Percentiles rank a stretch among this genome's conserved stretches.
Conservation (phyloP, 2,797 vertebrate genomes). For the Alauda arvensis region DNA sequence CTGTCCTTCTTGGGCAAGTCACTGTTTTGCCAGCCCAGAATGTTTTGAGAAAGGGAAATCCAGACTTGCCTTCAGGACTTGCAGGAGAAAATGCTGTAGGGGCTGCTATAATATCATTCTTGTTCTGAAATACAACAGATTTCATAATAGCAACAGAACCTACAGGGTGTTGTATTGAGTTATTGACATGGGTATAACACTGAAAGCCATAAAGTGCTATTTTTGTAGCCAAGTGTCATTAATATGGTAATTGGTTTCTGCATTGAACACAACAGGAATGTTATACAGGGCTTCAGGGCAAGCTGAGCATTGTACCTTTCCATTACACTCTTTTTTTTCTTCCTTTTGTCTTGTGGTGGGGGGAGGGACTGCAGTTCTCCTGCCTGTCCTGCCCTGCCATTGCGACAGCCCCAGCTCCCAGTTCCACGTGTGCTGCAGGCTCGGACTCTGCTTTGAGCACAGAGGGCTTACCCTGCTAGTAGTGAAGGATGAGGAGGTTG, state of each 20-base stretch:
- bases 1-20: neutral
- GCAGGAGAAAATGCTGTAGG: neutral
- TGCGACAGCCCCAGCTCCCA: neutral
- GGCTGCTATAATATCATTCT: neutral
- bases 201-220: conserved; percentile 31
- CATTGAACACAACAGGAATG: neutral
- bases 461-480: neutral
- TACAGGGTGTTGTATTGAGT: conserved; percentile 17
- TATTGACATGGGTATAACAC: conserved; percentile 10
- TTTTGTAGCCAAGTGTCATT: conserved; percentile 34
- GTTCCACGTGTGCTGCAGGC: neutral
- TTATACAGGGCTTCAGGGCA: neutral
- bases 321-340: neutral
- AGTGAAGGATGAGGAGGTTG: neutral
- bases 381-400: neutral
- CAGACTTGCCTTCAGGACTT: neutral
- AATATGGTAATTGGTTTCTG: conserved; percentile 32
- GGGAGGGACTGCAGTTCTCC: neutral
- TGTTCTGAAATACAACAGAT: neutral
- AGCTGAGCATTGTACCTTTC: neutral
- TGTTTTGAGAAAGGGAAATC: neutral
- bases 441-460: neutral
- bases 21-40: neutral
- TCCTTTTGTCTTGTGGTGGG: neutral
- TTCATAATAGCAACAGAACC: neutral